Percentiles rank a stretch among this genome's conserved stretches.
phyloP scores from a whole-genome alignment of 2,797 vertebrate genomes.

The Gephyroberyx darwinii region DNA sequence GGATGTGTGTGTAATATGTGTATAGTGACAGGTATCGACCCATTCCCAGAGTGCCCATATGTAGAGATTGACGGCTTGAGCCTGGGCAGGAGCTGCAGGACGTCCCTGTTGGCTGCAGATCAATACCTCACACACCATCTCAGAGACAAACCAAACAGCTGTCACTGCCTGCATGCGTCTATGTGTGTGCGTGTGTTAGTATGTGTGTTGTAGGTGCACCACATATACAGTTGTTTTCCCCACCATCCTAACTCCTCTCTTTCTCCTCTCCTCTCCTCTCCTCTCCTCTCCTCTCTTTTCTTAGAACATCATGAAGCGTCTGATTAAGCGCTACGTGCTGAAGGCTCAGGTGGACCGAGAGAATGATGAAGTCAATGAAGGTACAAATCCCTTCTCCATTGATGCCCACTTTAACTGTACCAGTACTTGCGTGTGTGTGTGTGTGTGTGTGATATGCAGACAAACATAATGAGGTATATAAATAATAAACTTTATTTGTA shows the following conservation, averaged over 20 bases:
- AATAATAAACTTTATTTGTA: too few relatives aligned
- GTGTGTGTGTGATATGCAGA: conserved; percentile 23
- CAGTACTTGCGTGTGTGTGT: not conserved
- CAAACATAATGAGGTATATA: not conserved
- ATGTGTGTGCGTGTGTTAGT: conserved; percentile 1
- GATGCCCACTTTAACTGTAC: conserved; percentile 14
- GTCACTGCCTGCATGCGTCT: conserved; percentile 10
- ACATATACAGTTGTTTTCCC: not conserved
- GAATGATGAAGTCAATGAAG: conserved; percentile 98
- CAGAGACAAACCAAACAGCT: conserved; percentile 7
- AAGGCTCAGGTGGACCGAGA: conserved; percentile 98
- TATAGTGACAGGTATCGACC: conserved; percentile 46
- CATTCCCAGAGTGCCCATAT: conserved; percentile 19
- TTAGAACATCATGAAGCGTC: conserved; percentile 98
- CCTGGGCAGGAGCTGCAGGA: conserved; percentile 25
- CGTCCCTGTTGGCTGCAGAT: conserved; percentile 48
- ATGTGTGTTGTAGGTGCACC: not conserved
- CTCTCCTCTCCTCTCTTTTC: conserved; percentile 42
- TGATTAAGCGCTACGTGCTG: conserved; percentile 96
- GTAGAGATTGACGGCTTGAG: conserved; percentile 37
- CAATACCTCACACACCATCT: conserved; percentile 44
- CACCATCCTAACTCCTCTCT: not conserved
- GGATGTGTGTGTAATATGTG: conserved; percentile 27
- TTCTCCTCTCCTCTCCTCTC: not conserved
- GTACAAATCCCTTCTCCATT: conserved; percentile 71